These are phyloP conservation scores for Calephelis nemesis DNA, from an alignment of 1,140 invertebrate genomes.

Conservation along the genomic window DNA sequence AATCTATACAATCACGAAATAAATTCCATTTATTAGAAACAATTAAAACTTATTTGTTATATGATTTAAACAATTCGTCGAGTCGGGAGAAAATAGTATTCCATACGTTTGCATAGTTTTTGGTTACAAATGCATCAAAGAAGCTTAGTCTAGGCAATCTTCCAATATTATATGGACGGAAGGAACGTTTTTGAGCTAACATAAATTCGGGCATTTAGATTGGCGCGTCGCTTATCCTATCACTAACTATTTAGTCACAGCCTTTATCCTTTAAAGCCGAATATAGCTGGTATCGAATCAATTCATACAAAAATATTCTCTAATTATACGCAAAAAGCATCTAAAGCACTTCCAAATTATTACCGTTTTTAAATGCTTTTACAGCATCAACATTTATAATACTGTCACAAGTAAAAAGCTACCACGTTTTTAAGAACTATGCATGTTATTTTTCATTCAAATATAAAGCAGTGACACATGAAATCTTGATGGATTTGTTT, in stretches of 20 bases:
- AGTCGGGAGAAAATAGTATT: not conserved
- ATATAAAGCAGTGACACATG: too few relatives aligned
- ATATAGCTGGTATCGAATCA: slow-evolving; percentile 17
- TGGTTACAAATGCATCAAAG: slow-evolving; percentile 27
- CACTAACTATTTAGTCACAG: slow-evolving; percentile 32
- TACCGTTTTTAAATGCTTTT: not conserved
- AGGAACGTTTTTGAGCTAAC: slow-evolving; percentile 69
- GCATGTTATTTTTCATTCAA: too few relatives aligned
- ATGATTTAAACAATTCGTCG: too few relatives aligned
- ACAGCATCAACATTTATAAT: not conserved
- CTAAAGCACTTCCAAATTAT: not conserved
- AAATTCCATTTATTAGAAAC: too few relatives aligned
- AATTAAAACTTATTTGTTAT: too few relatives aligned
- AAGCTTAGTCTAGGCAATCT: slow-evolving; percentile 63
- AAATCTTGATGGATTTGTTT: too few relatives aligned
- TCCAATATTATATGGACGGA: slow-evolving; percentile 66
- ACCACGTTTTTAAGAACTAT: too few relatives aligned
- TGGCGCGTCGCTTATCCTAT: slow-evolving; percentile 41
- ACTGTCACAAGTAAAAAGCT: too few relatives aligned
- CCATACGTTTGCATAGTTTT: slow-evolving; percentile 11
- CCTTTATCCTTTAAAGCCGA: slow-evolving; percentile 24
- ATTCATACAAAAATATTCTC: slow-evolving; percentile 11
- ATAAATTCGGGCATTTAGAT: slow-evolving; percentile 49
- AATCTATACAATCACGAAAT: too few relatives aligned
- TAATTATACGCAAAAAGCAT: slow-evolving; percentile 6